Conservation (phyloP, 2,888 invertebrate species). For the Sialis lutaria region DNA sequence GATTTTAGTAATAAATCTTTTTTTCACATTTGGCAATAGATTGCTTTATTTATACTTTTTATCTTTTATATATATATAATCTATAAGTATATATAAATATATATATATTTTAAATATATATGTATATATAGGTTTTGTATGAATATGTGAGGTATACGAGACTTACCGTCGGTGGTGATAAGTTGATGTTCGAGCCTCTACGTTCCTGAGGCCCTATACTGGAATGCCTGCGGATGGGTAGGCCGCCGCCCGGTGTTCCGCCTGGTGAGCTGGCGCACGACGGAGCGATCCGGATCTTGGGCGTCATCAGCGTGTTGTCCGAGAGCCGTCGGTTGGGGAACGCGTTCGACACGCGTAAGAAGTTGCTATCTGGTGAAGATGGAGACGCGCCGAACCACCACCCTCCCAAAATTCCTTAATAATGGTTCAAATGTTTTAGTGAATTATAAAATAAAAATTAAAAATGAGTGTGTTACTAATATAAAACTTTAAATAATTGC, state of each 20-base stretch:
- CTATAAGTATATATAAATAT: too few relatives aligned
- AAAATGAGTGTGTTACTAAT: too few relatives aligned
- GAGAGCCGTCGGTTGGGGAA: conserved; percentile 77
- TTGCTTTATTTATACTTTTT: too few relatives aligned
- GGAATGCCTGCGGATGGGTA: conserved; percentile 77
- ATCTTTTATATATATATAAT: too few relatives aligned
- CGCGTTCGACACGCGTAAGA: conserved; percentile 62
- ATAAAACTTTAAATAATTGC: too few relatives aligned
- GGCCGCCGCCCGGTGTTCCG: conserved; percentile 48
- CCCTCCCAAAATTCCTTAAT: conserved; percentile 43
- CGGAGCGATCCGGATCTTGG: conserved; percentile 75
- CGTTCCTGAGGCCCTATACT: conserved; percentile 84
- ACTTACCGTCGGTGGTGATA: conserved; percentile 81
- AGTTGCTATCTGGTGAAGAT: conserved; percentile 71
- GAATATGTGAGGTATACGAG: too few relatives aligned
- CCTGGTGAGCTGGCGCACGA: conserved; percentile 76
- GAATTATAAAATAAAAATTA: too few relatives aligned
- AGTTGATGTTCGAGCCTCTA: conserved; percentile 64
- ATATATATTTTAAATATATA: too few relatives aligned
- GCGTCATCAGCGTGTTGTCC: conserved; percentile 82
- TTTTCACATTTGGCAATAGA: too few relatives aligned
- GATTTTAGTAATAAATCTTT: too few relatives aligned
- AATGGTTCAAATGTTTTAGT: neutral
- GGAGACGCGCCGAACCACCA: conserved; percentile 77
- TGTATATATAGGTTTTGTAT: too few relatives aligned